phyloP scores from a whole-genome alignment of 2,797 vertebrate genomes.

The Falco berigora region DNA sequence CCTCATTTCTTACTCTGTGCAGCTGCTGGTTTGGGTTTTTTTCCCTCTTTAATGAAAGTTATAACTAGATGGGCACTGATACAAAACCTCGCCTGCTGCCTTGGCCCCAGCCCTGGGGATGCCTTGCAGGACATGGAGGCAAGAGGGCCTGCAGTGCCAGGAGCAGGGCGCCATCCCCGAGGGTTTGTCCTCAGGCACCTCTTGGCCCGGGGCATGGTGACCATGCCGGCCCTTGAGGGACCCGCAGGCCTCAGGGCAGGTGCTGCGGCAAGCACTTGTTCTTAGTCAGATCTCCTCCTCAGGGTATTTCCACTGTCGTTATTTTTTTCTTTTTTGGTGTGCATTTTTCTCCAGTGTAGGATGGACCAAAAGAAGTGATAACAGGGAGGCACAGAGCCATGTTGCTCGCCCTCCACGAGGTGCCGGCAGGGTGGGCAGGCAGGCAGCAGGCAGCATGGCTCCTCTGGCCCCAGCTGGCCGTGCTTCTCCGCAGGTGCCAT shows the following conservation, averaged over 20 bases:
- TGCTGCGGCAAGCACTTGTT: not conserved
- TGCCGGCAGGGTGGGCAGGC: rapidly evolving
- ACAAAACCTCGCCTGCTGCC: too few species aligned
- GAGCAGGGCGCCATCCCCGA: rapidly evolving
- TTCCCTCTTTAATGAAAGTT: not conserved
- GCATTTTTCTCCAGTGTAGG: not conserved
- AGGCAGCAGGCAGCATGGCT: not conserved
- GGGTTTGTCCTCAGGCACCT: not conserved
- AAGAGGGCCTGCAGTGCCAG: rapidly evolving
- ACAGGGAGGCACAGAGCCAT: not conserved
- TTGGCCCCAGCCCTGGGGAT: not conserved
- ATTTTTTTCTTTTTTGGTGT: not conserved
- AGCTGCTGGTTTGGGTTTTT: not conserved
- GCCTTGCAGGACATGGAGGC: rapidly evolving
- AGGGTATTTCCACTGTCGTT: not conserved
- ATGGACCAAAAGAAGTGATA: not conserved
- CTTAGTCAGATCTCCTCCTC: not conserved
- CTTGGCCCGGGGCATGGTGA: rapidly evolving
- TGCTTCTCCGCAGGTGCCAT: not conserved
- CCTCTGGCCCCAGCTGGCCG: not conserved
- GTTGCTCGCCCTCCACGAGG: rapidly evolving
- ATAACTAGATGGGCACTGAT: not conserved
- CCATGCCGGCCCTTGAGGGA: not conserved
- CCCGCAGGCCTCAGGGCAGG: not conserved
- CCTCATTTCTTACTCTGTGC: not conserved